phyloP scores from a whole-genome alignment of 1,140 invertebrate genomes.

The Zaprionus africanus region DNA sequence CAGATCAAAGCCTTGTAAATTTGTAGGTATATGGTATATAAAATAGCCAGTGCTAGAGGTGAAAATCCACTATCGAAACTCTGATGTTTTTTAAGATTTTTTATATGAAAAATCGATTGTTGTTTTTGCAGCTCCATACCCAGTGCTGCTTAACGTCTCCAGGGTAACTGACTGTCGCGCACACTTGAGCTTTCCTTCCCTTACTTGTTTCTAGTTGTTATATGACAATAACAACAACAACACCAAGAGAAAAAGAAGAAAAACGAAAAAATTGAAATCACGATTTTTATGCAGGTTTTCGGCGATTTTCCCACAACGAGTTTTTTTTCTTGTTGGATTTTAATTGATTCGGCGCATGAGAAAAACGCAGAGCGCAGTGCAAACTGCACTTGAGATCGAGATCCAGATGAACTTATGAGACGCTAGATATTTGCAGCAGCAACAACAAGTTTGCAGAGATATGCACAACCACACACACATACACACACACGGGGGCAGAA shows the following conservation, averaged over 20 bases:
- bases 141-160: no score
- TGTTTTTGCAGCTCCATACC: not conserved
- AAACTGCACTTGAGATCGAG: constrained; percentile 77
- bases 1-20: no score
- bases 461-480: constrained; percentile 4
- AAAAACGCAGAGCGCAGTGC: constrained; percentile 56
- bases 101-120: not conserved
- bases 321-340: constrained; percentile 72
- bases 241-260: constrained; percentile 25
- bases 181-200: not conserved
- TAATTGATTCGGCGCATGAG: constrained; percentile 77
- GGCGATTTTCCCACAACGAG: constrained; percentile 77
- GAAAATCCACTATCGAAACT: no score
- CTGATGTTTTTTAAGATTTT: no score
- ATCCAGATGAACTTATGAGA: constrained; percentile 78
- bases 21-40: no score
- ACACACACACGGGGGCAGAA: not conserved
- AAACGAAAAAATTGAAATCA: constrained; percentile 67
- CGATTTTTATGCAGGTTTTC: constrained; percentile 77
- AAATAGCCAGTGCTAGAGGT: no score
- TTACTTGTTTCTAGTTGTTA: constrained; percentile 37
- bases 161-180: not conserved
- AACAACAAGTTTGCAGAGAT: constrained; percentile 37
- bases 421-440: constrained; percentile 57
- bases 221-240: constrained; percentile 33